phyloP scores from a whole-genome alignment of 2,113 vertebrate genomes.

The Mesoclemmys tuberculata region DNA sequence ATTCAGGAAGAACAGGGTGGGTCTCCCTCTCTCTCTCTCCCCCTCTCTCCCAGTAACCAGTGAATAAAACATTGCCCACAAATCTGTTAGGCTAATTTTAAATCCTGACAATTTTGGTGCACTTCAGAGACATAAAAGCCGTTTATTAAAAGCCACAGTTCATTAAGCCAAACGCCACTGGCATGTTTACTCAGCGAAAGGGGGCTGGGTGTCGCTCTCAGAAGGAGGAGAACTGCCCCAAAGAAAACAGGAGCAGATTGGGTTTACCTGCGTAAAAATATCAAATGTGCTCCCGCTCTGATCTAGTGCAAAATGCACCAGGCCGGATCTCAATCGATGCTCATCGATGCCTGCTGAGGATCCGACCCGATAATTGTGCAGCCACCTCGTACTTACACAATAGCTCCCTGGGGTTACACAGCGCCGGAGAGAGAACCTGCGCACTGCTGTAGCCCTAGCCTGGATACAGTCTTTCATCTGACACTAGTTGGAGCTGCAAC shows the following conservation, averaged over 20 bases:
- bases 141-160: conserved; percentile 87
- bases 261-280: background rate
- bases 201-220: background rate
- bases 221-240: background rate
- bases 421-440: background rate
- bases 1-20: conserved; percentile 75
- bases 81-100: conserved; percentile 86
- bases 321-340: rapidly evolving
- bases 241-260: background rate
- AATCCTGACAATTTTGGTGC: conserved; percentile 85
- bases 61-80: conserved; percentile 80
- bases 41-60: conserved; percentile 71
- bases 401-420: background rate
- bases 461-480: background rate
- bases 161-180: conserved; percentile 82
- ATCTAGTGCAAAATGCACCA: rapidly evolving
- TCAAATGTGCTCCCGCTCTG: rapidly evolving
- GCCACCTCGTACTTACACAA: background rate
- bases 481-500: background rate
- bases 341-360: background rate
- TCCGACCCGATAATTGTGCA: background rate
- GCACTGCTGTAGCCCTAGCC: background rate
- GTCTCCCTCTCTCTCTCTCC: conserved; percentile 48
- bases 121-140: conserved; percentile 81
- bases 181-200: conserved; percentile 78